phyloP scores from a whole-genome alignment of 2,113 vertebrate genomes.

The Burhinus oedicnemus region DNA sequence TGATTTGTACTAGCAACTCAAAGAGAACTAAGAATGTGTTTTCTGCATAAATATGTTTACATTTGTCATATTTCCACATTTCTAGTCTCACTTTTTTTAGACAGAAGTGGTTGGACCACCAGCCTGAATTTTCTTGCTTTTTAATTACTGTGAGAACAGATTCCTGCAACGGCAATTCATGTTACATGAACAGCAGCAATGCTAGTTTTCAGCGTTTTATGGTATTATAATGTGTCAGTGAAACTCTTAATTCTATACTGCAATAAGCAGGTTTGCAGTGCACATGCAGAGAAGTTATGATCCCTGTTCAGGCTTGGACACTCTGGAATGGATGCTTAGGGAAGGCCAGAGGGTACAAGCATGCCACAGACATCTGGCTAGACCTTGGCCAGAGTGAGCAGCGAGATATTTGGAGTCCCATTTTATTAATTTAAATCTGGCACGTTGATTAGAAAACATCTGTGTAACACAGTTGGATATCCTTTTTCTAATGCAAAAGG shows the following conservation, averaged over 20 bases:
- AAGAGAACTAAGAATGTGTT: neutral
- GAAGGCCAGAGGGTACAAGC: neutral
- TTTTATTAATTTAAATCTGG: neutral
- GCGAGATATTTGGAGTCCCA: neutral
- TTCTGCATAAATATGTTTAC: neutral
- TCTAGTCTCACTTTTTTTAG: neutral
- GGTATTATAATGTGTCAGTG: neutral
- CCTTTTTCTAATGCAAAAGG: neutral
- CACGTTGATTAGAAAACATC: neutral
- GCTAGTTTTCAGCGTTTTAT: neutral
- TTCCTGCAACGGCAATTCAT: neutral
- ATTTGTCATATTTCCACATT: neutral
- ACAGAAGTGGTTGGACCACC: neutral
- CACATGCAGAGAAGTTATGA: neutral
- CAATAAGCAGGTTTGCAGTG: neutral
- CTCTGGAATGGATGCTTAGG: neutral
- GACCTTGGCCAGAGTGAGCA: neutral
- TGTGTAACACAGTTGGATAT: neutral
- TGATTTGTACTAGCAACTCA: neutral
- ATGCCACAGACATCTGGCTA: neutral
- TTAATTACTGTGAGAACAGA: neutral
- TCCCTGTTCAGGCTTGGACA: neutral
- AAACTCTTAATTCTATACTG: neutral
- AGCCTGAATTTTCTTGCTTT: neutral
- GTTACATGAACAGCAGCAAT: rapidly evolving